A percentile compares a stretch with the other conserved stretches of the same genome.
phyloP scores from a whole-genome alignment of 2,113 vertebrate genomes.

The Halcyon senegalensis region DNA sequence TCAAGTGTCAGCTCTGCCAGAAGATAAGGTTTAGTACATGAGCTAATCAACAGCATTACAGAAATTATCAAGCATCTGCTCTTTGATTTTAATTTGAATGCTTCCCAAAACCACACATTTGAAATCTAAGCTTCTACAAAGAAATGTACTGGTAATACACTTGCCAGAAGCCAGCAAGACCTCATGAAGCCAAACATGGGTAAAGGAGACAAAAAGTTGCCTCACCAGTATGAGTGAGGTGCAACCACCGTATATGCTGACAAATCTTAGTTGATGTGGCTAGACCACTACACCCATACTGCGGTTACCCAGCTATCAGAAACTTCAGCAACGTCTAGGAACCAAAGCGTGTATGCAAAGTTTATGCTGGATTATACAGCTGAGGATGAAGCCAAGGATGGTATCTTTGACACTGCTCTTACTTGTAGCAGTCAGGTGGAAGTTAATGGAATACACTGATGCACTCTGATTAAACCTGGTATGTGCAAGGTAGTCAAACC shows the following conservation, averaged over 20 bases:
- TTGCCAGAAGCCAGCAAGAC: background rate
- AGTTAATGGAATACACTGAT: background rate
- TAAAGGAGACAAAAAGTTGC: conserved; percentile 13
- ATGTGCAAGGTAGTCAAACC: background rate
- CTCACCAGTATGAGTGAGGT: background rate
- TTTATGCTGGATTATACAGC: background rate
- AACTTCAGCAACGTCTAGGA: background rate
- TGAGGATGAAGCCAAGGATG: background rate
- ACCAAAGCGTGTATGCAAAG: background rate
- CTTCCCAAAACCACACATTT: background rate
- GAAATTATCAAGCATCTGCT: background rate
- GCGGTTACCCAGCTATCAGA: background rate
- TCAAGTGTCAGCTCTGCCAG: conserved; percentile 5
- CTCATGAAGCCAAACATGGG: background rate
- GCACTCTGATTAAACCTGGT: background rate
- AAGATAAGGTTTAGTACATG: background rate
- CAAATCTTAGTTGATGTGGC: background rate
- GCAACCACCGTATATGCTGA: background rate
- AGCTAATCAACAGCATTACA: background rate
- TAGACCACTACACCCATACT: background rate
- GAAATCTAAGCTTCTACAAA: conserved; percentile 15
- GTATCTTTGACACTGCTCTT: background rate
- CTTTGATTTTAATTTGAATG: conserved; percentile 5
- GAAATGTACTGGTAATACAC: background rate
- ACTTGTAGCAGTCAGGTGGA: background rate